A percentile compares a stretch with the other conserved stretches of the same genome.
These are phyloP conservation scores for Brenthis hecate DNA, from an alignment of 2,888 invertebrate species.

Conservation along the genomic window DNA sequence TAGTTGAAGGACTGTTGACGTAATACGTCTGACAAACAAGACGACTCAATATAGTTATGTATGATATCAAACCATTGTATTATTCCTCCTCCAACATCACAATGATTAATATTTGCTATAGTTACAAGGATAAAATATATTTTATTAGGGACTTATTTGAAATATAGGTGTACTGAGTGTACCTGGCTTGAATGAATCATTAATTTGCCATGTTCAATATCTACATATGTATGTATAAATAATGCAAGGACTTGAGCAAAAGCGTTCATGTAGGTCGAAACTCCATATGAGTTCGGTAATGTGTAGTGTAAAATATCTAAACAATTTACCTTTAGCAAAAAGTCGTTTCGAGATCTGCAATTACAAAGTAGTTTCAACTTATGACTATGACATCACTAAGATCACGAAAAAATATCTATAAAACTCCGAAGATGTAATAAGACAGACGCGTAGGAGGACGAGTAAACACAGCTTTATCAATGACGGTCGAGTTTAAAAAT, in stretches of 20 bases:
- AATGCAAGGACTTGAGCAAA: constrained; percentile 14
- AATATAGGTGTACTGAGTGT: neutral
- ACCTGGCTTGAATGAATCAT: constrained; percentile 1
- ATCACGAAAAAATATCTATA: constrained; percentile 7
- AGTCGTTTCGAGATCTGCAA: neutral
- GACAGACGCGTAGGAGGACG: constrained; percentile 31
- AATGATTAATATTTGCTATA: constrained; percentile 1
- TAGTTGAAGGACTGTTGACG: constrained; percentile 29
- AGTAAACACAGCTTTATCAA: constrained; percentile 64
- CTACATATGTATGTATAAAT: constrained; percentile 14
- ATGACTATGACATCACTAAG: constrained; percentile 21
- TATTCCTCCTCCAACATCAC: constrained; percentile 17
- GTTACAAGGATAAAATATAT: neutral
- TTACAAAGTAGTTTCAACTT: neutral
- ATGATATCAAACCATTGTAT: constrained; percentile 15
- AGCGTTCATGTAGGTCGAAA: constrained; percentile 14
- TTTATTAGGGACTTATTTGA: neutral
- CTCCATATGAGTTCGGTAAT: constrained; percentile 11
- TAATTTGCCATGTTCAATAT: constrained; percentile 10
- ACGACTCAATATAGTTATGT: constrained; percentile 16
- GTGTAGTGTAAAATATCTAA: neutral
- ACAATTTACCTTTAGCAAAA: neutral
- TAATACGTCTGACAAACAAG: constrained; percentile 27
- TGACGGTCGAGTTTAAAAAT: constrained; percentile 76
- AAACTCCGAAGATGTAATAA: constrained; percentile 7